Conservation (phyloP, 2,888 invertebrate genomes). For the Acronicta leporina region DNA sequence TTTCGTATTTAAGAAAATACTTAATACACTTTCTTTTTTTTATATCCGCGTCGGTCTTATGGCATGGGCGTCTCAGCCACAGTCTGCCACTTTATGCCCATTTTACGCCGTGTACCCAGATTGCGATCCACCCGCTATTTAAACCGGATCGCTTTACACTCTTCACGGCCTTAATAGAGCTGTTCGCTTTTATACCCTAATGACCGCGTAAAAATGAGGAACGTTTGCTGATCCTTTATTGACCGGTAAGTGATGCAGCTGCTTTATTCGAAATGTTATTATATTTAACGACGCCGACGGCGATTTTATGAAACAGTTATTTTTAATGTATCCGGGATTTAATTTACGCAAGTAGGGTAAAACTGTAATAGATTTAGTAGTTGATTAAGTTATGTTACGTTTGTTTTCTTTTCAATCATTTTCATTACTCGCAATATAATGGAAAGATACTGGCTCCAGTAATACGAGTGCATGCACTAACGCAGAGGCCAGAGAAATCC, state of each 20-base stretch:
- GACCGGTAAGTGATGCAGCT: conserved; percentile 47
- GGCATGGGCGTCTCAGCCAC: conserved; percentile 42
- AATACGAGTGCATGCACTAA: too few relatives aligned
- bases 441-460: too few relatives aligned
- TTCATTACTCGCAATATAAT: too few relatives aligned
- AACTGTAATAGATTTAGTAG: too few relatives aligned
- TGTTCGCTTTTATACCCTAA: conserved; percentile 80
- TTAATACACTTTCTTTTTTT: neutral
- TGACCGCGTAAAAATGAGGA: conserved; percentile 78
- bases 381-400: too few relatives aligned
- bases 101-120: conserved; percentile 82
- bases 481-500: too few relatives aligned
- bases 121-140: conserved; percentile 77
- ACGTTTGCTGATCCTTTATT: conserved; percentile 54
- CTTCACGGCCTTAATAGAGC: conserved; percentile 80
- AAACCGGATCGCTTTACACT: conserved; percentile 81
- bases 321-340: conserved; percentile 1
- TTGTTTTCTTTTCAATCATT: too few relatives aligned
- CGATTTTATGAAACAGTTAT: conserved; percentile 23
- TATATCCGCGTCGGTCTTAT: neutral
- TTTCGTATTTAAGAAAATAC: neutral
- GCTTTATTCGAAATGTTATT: conserved; percentile 44
- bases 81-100: conserved; percentile 75
- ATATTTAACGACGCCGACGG: conserved; percentile 29
- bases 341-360: neutral